Percentiles rank a stretch among this genome's conserved stretches.
These are phyloP conservation scores for Parus major DNA, from an alignment of 2,113 vertebrate genomes.

Conservation along the genomic window DNA sequence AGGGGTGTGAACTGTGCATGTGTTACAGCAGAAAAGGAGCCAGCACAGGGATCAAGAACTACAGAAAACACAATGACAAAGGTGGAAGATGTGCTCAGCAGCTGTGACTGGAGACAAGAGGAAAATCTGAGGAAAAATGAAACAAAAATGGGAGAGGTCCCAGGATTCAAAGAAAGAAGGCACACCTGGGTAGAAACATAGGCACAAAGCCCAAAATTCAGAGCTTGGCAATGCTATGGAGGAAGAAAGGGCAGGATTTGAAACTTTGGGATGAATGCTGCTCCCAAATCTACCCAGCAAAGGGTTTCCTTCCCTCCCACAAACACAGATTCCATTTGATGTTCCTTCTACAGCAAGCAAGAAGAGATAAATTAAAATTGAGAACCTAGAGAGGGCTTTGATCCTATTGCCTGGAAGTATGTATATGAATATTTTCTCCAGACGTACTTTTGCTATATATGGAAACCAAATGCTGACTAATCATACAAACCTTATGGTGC, in stretches of 20 bases:
- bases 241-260: background rate
- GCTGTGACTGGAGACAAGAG: rapidly evolving
- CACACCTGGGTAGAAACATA: background rate
- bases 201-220: background rate
- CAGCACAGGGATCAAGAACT: background rate
- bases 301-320: slow-evolving; percentile 18
- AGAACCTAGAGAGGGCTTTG: slow-evolving; percentile 56
- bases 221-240: background rate
- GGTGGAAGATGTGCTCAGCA: background rate
- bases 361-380: slow-evolving; percentile 66
- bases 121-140: background rate
- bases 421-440: slow-evolving; percentile 67
- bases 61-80: background rate
- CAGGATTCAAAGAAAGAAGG: background rate
- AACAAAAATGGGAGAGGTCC: background rate
- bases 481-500: slow-evolving; percentile 62
- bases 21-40: background rate
- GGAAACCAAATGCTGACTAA: slow-evolving; percentile 74
- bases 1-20: rapidly evolving
- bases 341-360: slow-evolving; percentile 14
- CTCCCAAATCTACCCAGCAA: background rate
- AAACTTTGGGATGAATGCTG: background rate
- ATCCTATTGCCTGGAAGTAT: slow-evolving; percentile 64
- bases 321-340: slow-evolving; percentile 43
- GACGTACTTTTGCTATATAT: slow-evolving; percentile 63